These are phyloP conservation scores for Anorthoa munda DNA, from an alignment of 2,888 invertebrate species.

Conservation along the genomic window DNA sequence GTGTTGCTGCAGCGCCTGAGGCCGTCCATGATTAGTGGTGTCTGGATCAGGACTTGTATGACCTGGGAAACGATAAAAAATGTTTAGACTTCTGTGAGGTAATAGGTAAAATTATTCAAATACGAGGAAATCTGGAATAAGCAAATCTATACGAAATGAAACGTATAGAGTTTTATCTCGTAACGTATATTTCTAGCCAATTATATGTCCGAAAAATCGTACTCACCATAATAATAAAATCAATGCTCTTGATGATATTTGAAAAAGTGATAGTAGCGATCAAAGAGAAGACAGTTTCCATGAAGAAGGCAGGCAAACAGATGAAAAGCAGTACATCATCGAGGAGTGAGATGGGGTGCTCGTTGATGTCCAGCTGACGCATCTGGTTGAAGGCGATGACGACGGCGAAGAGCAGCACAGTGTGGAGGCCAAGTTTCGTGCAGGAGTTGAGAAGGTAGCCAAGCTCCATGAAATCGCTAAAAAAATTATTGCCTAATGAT, in stretches of 20 bases:
- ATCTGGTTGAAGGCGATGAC: slow-evolving; percentile 92
- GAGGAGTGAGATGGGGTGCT: slow-evolving; percentile 92
- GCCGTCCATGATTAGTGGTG: slow-evolving; percentile 94
- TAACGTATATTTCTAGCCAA: no score
- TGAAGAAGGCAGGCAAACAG: slow-evolving; percentile 93
- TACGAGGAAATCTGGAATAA: background rate
- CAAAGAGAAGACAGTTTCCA: slow-evolving; percentile 93
- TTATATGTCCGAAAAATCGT: background rate
- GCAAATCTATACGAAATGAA: background rate
- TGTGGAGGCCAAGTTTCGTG: slow-evolving; percentile 90
- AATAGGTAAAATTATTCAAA: background rate
- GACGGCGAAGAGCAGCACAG: slow-evolving; percentile 90
- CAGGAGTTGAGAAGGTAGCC: slow-evolving; percentile 88
- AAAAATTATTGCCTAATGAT: slow-evolving; percentile 60
- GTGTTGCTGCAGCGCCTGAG: slow-evolving; percentile 94
- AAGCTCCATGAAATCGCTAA: slow-evolving; percentile 86
- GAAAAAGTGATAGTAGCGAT: slow-evolving; percentile 91
- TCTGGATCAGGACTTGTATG: slow-evolving; percentile 94
- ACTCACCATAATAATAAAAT: slow-evolving; percentile 90
- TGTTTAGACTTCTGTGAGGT: background rate
- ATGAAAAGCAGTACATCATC: slow-evolving; percentile 94
- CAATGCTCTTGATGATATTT: slow-evolving; percentile 88
- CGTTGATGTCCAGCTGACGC: slow-evolving; percentile 92
- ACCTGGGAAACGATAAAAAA: slow-evolving; percentile 83
- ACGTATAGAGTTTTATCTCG: background rate